These are phyloP conservation scores for Campoletis sonorensis DNA, from an alignment of 1,140 invertebrate species.

Conservation along the genomic window DNA sequence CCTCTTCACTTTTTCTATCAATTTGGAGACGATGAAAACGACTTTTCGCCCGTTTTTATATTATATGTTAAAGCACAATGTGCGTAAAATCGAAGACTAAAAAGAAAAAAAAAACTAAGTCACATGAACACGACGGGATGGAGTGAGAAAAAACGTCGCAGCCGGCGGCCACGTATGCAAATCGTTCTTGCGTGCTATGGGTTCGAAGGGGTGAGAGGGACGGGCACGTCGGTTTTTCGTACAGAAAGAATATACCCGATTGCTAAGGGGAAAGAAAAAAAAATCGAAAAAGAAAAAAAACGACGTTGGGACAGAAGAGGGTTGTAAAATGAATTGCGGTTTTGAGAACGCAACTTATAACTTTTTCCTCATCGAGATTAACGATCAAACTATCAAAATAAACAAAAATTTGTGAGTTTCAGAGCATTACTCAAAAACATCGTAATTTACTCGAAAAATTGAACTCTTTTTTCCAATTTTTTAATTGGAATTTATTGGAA, in stretches of 20 bases:
- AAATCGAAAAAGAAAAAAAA: not conserved
- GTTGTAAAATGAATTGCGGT: not conserved
- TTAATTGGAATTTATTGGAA: too few relatives aligned
- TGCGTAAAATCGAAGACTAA: constrained; percentile 8
- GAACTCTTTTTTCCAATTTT: too few relatives aligned
- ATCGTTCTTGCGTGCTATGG: constrained; percentile 58
- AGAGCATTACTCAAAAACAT: too few relatives aligned
- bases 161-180: constrained; percentile 70
- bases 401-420: too few relatives aligned
- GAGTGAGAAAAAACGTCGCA: constrained; percentile 48
- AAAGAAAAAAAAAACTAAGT: constrained; percentile 59
- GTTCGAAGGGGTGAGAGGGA: constrained; percentile 22
- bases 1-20: too few relatives aligned
- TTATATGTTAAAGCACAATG: not conserved
- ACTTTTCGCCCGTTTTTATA: too few relatives aligned
- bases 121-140: constrained; percentile 51
- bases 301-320: too few relatives aligned
- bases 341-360: not conserved
- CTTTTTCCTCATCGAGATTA: not conserved
- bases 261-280: constrained; percentile 31
- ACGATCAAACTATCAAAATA: too few relatives aligned
- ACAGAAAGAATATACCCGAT: not conserved
- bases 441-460: too few relatives aligned
- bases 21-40: too few relatives aligned
- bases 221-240: constrained; percentile 11